phyloP scores from a whole-genome alignment of 2,888 invertebrate genomes.

The Morinoia aosen region DNA sequence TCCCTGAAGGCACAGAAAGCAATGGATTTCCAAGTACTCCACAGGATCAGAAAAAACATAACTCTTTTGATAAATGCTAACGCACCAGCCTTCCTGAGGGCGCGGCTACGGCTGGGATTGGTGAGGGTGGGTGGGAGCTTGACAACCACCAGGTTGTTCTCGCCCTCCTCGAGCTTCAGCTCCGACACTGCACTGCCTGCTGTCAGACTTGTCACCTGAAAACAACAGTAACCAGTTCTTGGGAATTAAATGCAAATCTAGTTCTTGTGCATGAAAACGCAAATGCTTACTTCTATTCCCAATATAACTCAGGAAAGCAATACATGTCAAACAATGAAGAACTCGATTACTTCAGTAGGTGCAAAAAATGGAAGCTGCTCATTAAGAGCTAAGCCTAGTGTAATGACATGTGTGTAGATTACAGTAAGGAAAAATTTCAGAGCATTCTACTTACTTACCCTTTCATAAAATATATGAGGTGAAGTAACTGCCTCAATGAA shows the following conservation, averaged over 20 bases:
- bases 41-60: background rate
- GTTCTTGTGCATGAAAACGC: background rate
- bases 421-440: no score
- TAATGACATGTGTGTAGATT: background rate
- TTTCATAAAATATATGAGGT: no score
- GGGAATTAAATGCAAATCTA: background rate
- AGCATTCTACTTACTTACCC: no score
- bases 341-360: background rate
- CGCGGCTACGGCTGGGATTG: conserved; percentile 60
- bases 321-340: background rate
- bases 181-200: conserved; percentile 60
- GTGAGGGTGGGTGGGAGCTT: conserved; percentile 63
- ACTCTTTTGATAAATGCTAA: background rate
- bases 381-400: background rate
- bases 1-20: no score
- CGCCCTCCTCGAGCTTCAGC: conserved; percentile 57
- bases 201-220: conserved; percentile 59
- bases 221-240: background rate
- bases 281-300: background rate
- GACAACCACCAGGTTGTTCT: conserved; percentile 62
- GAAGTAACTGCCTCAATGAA: no score
- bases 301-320: background rate
- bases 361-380: background rate
- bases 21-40: background rate
- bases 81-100: conserved; percentile 63